Evolutionary conservation across 2,797 vertebrate genomes (phyloP).

Genomic region (Halcyon leucocephala): DNA sequence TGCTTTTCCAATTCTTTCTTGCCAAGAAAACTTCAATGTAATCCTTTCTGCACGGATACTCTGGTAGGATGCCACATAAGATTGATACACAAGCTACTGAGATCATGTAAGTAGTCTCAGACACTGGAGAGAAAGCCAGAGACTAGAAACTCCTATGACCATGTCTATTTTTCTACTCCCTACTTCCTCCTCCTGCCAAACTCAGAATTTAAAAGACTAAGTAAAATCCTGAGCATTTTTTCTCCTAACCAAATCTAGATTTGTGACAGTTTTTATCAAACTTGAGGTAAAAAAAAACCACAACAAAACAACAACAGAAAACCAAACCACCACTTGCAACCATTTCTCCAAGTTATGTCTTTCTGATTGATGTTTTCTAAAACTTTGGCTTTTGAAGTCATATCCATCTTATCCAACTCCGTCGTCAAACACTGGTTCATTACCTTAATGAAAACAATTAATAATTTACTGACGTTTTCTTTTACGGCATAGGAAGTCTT

Average conservation of each 20-base stretch:
- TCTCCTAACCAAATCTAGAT: not conserved
- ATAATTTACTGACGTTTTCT: conserved; percentile 72
- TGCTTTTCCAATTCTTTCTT: not conserved
- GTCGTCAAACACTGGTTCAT: conserved; percentile 23
- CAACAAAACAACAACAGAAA: not conserved
- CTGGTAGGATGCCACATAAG: not conserved
- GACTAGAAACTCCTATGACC: not conserved
- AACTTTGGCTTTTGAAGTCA: not conserved
- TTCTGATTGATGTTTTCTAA: not conserved
- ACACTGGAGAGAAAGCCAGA: not conserved
- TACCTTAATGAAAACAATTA: conserved; percentile 68
- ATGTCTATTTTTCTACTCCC: not conserved
- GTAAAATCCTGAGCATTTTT: not conserved
- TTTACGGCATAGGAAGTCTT: not conserved
- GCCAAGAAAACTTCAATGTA: accelerated
- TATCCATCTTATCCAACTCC: not conserved
- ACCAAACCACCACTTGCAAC: not conserved
- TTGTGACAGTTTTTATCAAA: not conserved
- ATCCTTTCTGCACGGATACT: not conserved
- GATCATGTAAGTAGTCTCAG: not conserved
- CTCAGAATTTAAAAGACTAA: not conserved
- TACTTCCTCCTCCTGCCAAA: not conserved
- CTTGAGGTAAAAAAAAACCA: not conserved
- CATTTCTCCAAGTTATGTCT: not conserved
- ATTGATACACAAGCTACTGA: not conserved